Conservation (phyloP, 1,140 invertebrate species). For the Bicyclus anynana region DNA sequence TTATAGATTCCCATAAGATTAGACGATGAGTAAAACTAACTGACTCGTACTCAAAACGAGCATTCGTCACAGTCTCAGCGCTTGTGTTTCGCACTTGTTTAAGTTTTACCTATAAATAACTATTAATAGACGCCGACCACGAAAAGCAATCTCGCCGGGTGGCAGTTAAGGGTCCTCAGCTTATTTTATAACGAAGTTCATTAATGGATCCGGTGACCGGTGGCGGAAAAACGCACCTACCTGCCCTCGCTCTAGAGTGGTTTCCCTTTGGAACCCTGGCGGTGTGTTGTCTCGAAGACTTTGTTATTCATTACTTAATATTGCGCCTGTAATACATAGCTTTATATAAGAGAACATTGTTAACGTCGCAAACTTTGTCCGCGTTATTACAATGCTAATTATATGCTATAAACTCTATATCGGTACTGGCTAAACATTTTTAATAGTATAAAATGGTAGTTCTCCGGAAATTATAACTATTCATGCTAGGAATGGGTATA, state of each 20-base stretch:
- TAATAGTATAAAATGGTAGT: not conserved
- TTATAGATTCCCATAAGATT: too few species aligned
- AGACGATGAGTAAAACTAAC: not conserved
- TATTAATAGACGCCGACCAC: constrained; percentile 45
- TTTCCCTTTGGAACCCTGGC: constrained; percentile 19
- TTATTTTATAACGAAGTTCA: constrained; percentile 68
- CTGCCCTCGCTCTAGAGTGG: constrained; percentile 25
- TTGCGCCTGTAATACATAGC: constrained; percentile 13
- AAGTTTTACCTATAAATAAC: constrained; percentile 39
- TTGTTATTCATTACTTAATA: constrained; percentile 27
- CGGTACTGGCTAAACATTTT: constrained; percentile 1
- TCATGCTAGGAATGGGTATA: not conserved
- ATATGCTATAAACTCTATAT: constrained; percentile 8
- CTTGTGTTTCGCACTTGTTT: constrained; percentile 24
- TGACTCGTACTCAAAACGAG: not conserved
- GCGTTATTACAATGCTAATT: constrained; percentile 9
- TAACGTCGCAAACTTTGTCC: constrained; percentile 7
- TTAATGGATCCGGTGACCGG: constrained; percentile 39
- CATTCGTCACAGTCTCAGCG: not conserved
- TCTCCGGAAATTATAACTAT: constrained; percentile 4
- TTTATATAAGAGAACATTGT: constrained; percentile 15
- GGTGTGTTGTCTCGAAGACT: constrained; percentile 13
- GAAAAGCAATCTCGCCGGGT: constrained; percentile 67
- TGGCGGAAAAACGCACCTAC: constrained; percentile 37
- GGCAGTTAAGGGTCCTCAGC: constrained; percentile 59